Percentiles rank a stretch among this genome's conserved stretches.
Evolutionary conservation across 2,113 vertebrate species (phyloP).

Genomic region (Ophthalmolycus amberensis): DNA sequence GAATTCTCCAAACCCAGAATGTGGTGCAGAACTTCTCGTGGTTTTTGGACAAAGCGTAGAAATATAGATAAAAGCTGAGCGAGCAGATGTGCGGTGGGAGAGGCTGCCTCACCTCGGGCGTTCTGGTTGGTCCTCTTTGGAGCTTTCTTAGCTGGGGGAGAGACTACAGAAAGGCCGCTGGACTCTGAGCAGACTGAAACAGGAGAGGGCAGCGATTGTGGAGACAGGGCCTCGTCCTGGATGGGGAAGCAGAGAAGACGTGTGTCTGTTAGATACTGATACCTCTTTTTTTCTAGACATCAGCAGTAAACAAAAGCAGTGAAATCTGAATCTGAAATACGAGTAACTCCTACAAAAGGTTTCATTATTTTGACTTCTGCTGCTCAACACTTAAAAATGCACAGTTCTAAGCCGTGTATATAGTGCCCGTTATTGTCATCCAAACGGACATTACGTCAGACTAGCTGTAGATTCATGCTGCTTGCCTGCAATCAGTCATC

Average conservation of each 20-base stretch:
- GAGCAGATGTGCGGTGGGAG: slow-evolving; percentile 1
- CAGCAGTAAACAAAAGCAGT: background rate
- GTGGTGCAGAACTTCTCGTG: background rate
- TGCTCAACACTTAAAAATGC: background rate
- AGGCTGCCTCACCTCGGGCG: slow-evolving; percentile 71
- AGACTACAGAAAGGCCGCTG: slow-evolving; percentile 75
- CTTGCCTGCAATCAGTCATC: background rate
- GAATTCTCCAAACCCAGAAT: slow-evolving; percentile 1
- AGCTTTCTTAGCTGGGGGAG: slow-evolving; percentile 72
- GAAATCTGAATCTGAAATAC: background rate
- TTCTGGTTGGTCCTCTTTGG: slow-evolving; percentile 69
- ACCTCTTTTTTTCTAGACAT: background rate
- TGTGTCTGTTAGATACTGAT: background rate
- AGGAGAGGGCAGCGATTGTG: slow-evolving; percentile 86
- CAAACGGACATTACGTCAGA: background rate
- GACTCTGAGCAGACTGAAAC: slow-evolving; percentile 89
- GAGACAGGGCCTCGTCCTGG: slow-evolving; percentile 90
- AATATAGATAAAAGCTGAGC: slow-evolving; percentile 1
- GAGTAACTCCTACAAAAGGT: background rate
- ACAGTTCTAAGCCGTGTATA: background rate
- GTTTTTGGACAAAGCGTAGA: background rate
- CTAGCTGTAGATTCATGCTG: background rate
- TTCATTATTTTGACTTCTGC: background rate
- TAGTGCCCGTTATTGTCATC: background rate
- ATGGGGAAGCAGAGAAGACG: slow-evolving; percentile 28